These are phyloP conservation scores for Rhinopomastus cyanomelas DNA, from an alignment of 2,113 vertebrate genomes.

Conservation along the genomic window DNA sequence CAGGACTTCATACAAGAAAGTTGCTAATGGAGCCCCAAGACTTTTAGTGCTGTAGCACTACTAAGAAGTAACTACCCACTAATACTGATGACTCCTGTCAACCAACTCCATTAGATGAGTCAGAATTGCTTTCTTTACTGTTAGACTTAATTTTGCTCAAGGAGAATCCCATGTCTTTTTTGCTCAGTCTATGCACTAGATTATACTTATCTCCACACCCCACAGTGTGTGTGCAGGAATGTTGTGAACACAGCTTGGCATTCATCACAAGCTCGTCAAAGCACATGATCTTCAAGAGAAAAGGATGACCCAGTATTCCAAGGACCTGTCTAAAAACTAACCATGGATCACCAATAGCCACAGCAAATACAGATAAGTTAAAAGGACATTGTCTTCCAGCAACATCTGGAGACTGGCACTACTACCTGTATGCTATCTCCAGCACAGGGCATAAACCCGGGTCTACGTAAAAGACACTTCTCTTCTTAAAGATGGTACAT, in stretches of 20 bases:
- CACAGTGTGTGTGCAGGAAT: not conserved
- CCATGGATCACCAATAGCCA: not conserved
- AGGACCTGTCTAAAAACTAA: not conserved
- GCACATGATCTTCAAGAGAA: not conserved
- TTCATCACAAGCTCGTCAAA: not conserved
- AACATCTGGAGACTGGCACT: not conserved
- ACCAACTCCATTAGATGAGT: not conserved
- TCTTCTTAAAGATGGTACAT: not conserved
- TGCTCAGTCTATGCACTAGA: not conserved
- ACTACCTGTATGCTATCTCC: not conserved
- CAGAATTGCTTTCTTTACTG: not conserved
- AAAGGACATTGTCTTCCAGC: not conserved
- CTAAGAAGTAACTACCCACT: not conserved
- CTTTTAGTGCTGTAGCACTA: not conserved
- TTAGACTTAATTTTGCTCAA: not conserved
- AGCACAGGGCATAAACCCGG: not conserved
- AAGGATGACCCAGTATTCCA: not conserved
- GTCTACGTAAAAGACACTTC: not conserved
- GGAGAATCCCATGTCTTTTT: accelerated
- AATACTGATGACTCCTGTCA: not conserved
- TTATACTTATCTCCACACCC: not conserved
- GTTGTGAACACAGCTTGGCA: not conserved
- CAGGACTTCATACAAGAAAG: not conserved
- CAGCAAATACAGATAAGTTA: not conserved
- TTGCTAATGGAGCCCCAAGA: not conserved